A percentile compares a stretch with the other conserved stretches of the same genome.
Evolutionary conservation across 2,888 invertebrate species (phyloP).

Genomic region (Acronicta alni): DNA sequence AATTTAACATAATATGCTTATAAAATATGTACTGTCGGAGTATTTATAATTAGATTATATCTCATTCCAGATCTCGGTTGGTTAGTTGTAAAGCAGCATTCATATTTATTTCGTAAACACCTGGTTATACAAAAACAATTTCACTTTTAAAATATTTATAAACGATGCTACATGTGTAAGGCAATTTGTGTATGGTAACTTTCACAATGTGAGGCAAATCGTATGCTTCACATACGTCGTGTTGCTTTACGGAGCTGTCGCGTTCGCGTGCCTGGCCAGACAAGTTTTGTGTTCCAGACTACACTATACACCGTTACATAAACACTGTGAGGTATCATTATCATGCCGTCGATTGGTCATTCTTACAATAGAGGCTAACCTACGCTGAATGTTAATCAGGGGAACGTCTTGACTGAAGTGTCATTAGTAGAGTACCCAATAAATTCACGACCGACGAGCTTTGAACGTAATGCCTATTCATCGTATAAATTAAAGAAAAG

Average conservation of each 20-base stretch:
- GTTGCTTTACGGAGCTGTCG: constrained; percentile 66
- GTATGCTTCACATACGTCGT: constrained; percentile 49
- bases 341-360: constrained; percentile 44
- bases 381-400: constrained; percentile 45
- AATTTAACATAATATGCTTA: constrained; percentile 50
- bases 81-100: constrained; percentile 10
- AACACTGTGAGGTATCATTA: constrained; percentile 57
- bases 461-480: background rate
- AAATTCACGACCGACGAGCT: constrained; percentile 19
- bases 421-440: constrained; percentile 11
- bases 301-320: constrained; percentile 64
- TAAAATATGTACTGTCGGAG: constrained; percentile 25
- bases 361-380: constrained; percentile 32
- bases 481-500: no score
- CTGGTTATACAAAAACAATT: constrained; percentile 21
- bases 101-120: constrained; percentile 14
- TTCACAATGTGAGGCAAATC: constrained; percentile 72
- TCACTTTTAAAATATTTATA: constrained; percentile 21
- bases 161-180: constrained; percentile 19
- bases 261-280: constrained; percentile 70
- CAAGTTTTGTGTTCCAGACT: constrained; percentile 71
- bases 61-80: constrained; percentile 14
- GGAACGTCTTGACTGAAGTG: constrained; percentile 20
- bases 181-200: constrained; percentile 65
- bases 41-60: constrained; percentile 38